Evolutionary conservation across 2,113 vertebrate genomes (phyloP).

Genomic region (Indri indri): DNA sequence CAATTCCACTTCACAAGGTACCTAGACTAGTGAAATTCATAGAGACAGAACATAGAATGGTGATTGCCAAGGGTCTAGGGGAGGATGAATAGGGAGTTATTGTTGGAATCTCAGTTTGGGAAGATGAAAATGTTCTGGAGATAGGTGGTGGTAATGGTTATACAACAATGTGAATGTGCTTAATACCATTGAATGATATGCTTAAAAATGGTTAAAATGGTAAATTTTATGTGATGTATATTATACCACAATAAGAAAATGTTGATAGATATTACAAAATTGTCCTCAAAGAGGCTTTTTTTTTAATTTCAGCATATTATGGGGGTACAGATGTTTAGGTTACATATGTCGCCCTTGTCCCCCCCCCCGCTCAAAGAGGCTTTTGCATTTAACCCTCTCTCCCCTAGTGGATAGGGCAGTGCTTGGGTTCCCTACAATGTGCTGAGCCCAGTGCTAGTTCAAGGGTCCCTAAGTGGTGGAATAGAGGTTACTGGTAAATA

Average conservation of each 20-base stretch:
- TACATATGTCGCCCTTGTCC: too few species aligned
- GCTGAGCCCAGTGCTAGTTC: not conserved
- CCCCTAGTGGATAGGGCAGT: too few species aligned
- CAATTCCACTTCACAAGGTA: not conserved
- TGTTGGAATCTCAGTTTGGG: not conserved
- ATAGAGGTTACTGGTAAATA: not conserved
- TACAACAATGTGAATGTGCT: not conserved
- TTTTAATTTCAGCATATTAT: too few species aligned
- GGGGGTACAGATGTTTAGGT: too few species aligned
- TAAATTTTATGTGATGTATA: not conserved
- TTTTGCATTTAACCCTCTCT: not conserved
- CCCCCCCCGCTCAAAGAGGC: not conserved
- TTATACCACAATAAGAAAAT: not conserved
- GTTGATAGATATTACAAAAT: not conserved
- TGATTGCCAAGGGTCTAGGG: not conserved
- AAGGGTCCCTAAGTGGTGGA: too few species aligned
- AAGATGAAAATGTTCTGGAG: not conserved
- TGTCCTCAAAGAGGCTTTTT: not conserved
- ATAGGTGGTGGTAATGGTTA: not conserved
- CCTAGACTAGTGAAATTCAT: not conserved
- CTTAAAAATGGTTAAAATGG: not conserved
- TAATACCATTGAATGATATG: not conserved
- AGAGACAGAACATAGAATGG: not conserved
- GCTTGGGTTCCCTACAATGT: not conserved
- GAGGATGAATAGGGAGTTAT: not conserved